Percentiles rank a stretch among this genome's conserved stretches.
Conservation (phyloP, 1,140 invertebrate species). For the Drosophila yakuba region DNA sequence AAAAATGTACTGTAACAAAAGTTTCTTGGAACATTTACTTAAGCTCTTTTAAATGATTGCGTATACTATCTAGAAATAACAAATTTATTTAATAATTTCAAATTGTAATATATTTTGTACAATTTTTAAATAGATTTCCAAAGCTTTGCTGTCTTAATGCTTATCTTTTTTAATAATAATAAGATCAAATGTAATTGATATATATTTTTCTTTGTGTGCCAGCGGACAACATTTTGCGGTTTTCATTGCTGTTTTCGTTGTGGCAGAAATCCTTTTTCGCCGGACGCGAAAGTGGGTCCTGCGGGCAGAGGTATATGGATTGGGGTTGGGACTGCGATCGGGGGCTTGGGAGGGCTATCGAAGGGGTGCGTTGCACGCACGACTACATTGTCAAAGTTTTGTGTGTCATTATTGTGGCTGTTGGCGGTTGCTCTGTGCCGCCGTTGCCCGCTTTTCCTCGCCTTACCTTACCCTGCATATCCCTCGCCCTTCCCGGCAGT, state of each 20-base stretch:
- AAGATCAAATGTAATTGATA: neutral
- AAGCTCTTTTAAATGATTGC: no score
- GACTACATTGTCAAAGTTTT: constrained; percentile 81
- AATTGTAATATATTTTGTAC: no score
- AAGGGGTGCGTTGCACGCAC: constrained; percentile 49
- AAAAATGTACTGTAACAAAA: neutral
- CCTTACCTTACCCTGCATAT: neutral
- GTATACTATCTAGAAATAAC: no score
- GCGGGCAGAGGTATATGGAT: neutral
- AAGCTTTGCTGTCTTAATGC: no score
- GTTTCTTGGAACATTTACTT: neutral
- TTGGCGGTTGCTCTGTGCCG: constrained; percentile 59
- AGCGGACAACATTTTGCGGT: constrained; percentile 68
- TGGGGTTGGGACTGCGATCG: neutral
- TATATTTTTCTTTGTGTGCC: constrained; percentile 2
- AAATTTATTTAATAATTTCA: no score
- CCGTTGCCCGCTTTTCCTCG: constrained; percentile 1
- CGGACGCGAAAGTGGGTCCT: constrained; percentile 20
- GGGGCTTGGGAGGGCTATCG: neutral
- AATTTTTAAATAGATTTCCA: no score
- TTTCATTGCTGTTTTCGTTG: constrained; percentile 81
- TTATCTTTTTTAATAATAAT: neutral
- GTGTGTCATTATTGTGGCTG: constrained; percentile 80
- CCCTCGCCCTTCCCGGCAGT: neutral
- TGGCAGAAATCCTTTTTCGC: constrained; percentile 77